phyloP scores from a whole-genome alignment of 1,140 invertebrate genomes.

The Drosophila orosa region DNA sequence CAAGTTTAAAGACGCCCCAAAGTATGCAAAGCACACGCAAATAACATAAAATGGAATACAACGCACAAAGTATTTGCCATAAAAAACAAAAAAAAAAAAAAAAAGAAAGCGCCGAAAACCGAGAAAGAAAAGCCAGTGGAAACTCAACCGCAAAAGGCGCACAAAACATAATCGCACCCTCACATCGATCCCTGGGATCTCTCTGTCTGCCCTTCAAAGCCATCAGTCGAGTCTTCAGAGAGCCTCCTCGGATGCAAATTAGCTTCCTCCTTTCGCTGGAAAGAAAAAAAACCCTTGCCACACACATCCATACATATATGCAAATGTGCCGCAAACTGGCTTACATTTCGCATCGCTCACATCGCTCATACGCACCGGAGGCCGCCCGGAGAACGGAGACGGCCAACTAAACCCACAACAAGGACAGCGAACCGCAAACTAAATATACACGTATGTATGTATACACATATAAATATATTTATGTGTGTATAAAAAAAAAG shows the following conservation, averaged over 20 bases:
- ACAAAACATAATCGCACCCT: conserved; percentile 46
- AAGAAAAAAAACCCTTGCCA: conserved; percentile 37
- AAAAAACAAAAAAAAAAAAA: conserved; percentile 40
- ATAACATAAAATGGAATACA: conserved; percentile 58
- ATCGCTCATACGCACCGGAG: conserved; percentile 50
- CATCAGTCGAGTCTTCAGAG: too few species aligned
- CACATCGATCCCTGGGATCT: conserved; percentile 24
- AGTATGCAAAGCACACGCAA: conserved; percentile 75
- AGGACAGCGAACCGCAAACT: conserved; percentile 24
- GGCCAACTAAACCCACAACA: conserved; percentile 22
- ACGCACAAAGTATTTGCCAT: conserved; percentile 37
- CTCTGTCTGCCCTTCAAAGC: conserved; percentile 14
- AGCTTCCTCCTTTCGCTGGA: conserved; percentile 39
- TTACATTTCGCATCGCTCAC: conserved; percentile 60
- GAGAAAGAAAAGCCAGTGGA: conserved; percentile 53
- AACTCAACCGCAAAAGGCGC: conserved; percentile 67
- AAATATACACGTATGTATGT: not conserved
- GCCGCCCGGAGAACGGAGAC: not conserved
- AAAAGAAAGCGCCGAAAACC: too few species aligned
- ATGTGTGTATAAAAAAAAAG: not conserved
- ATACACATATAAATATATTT: not conserved
- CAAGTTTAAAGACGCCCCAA: conserved; percentile 76
- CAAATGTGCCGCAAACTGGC: conserved; percentile 67
- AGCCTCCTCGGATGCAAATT: conserved; percentile 69
- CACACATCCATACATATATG: conserved; percentile 37